Evolutionary conservation across 2,113 vertebrate genomes (phyloP), one percentile per base, ranked within the genome.

Genomic region (Ictalurus punctatus): DNA sequence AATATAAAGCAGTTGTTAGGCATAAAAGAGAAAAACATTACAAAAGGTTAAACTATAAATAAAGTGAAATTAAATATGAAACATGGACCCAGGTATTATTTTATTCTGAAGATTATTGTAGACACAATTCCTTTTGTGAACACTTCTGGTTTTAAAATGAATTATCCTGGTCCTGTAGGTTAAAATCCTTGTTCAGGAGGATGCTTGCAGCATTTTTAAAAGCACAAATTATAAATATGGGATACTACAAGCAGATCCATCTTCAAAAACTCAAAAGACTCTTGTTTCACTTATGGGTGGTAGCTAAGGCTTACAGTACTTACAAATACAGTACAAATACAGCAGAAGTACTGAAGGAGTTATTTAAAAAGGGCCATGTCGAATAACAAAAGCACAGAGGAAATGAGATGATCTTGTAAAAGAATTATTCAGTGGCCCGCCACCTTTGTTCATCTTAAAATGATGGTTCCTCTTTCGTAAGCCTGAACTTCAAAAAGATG

Each of bases 21-120:
- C 34, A 40, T 40, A 52, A 56, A 25, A 61, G n/a, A 80, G 5
- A 34, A 59, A 48, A 48, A 84, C 37, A 10, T 34, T 73, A 4
- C 21, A 48, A 17, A 44, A 73, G 40, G 23, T 48, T 76, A 12
- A 76, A 48, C 25, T 52, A n/a, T 52, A 17, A 52, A 30, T 30
- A 16, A 30, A 56, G 52, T 58, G 30, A 48, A 56, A 71, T 5
- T 76, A 21, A 80, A 69, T 12, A 56, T 83, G 34, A 87, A 21
- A 69, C 79, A n/a, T 9, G 25, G 56, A 59, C 74, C 86, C 67
- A 40, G 76, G 58, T 74, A 37, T 73, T 90, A 37, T 82, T 90
- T 90, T 83, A 90, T 90, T 88, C 4, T 13, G 67, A 71, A 85
- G 86, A 90, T 88, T 88, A 65, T 56, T 27, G 16, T 85, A 63